Conservation (phyloP, 2,797 vertebrate species). For the Dendrocincla fuliginosa region DNA sequence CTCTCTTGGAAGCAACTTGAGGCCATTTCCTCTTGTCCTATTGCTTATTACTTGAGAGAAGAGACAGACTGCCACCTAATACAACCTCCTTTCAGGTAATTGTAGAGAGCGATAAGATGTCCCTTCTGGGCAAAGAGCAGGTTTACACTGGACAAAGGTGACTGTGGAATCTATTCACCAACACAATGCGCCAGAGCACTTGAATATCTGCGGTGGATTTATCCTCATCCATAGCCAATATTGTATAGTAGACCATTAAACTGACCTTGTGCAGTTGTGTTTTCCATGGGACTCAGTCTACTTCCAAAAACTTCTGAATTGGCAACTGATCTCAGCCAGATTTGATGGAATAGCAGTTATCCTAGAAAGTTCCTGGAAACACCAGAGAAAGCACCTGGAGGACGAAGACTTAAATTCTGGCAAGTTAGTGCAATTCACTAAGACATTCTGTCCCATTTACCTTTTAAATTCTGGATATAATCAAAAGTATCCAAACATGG, state of each 20-base stretch:
- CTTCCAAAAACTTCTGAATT: background rate
- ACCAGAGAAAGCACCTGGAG: background rate
- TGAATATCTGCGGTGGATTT: background rate
- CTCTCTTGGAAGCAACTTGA: background rate
- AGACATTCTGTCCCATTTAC: background rate
- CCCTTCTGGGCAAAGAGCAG: background rate
- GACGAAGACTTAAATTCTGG: background rate
- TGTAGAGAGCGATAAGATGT: background rate
- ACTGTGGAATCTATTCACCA: background rate
- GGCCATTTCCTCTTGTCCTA: background rate
- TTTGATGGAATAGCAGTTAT: background rate
- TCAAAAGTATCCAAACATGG: background rate
- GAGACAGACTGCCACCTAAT: background rate
- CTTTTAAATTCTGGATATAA: background rate
- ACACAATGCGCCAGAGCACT: background rate
- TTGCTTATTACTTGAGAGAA: background rate
- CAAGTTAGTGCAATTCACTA: background rate
- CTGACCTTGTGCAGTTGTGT: background rate
- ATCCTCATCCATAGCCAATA: background rate
- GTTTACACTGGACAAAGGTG: background rate
- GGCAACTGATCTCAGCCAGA: background rate
- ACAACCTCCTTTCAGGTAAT: background rate
- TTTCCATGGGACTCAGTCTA: background rate
- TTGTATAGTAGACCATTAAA: background rate
- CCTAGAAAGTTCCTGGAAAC: background rate